Evolutionary conservation across 2,113 vertebrate species (phyloP), one percentile per base, ranked within the genome.

Genomic region (Phalacrocorax brasilianus): DNA sequence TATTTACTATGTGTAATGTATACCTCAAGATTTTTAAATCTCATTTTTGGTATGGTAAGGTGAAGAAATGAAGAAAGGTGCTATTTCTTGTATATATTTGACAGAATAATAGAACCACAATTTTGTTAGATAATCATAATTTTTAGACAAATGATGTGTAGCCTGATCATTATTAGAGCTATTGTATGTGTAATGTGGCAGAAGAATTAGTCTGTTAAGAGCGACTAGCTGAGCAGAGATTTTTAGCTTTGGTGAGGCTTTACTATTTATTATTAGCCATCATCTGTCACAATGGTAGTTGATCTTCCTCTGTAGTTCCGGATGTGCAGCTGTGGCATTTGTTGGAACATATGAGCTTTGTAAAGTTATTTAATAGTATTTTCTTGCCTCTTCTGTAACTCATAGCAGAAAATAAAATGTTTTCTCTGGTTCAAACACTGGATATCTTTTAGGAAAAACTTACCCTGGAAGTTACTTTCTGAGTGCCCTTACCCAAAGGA

Each of bases 1-100:
- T 0, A 0, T 45, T 87, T 72, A 35, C 11, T 72, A 10, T 52
- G 5, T 4, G 0, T 63, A 52, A 24, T 30, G 8, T 47, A 19
- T 63, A 56, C 30, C 6, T 30, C 15, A 38, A 33, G 27, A 16
- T 44, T 56, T 38, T 88, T 27, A n/a, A 62, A 32, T 63, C 15
- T n/a, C 1, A 13, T 32, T 88, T 88, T 83, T 83, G 9, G 6
- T 68, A 22, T 68, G 11, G 5, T 61, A 49, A 40, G 7, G 8
- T 84, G 55, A 81, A 87, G 63, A 61, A 81, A 42, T 44, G 4
- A 71, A 45, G 19, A 63, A 73, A 58, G 2, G 11, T 78, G 35
- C 0, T 82, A 38, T 2, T 68, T 73, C 12, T 40, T 68, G 7
- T 52, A 10, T 38, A 3, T 59, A 7, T 83, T 70, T 94, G 67